phyloP scores from a whole-genome alignment of 2,888 invertebrate species.

The Coelinius sp. region DNA sequence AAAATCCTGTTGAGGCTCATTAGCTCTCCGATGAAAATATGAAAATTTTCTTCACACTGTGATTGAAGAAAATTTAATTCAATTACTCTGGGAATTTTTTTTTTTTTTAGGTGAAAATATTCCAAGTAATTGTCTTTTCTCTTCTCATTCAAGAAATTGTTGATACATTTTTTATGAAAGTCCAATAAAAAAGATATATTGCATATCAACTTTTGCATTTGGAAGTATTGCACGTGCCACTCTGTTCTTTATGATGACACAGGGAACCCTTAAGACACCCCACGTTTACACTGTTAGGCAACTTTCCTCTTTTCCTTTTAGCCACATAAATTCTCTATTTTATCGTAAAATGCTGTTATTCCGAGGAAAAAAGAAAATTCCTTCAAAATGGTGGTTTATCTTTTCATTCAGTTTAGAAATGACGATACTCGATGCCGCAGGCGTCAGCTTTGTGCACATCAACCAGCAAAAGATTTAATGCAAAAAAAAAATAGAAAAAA shows the following conservation, averaged over 20 bases:
- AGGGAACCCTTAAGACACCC: background rate
- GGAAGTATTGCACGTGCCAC: background rate
- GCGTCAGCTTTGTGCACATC: background rate
- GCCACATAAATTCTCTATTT: slow-evolving; percentile 12
- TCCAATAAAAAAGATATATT: background rate
- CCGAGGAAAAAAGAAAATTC: background rate
- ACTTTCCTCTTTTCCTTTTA: background rate
- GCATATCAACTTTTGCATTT: background rate
- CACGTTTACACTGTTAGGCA: background rate
- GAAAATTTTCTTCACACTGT: too few species aligned
- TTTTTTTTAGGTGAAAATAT: background rate
- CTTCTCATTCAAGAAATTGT: too few species aligned
- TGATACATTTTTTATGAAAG: background rate
- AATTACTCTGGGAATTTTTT: too few species aligned
- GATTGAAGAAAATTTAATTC: too few species aligned
- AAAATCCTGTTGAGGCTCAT: too few species aligned
- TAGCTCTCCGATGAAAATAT: too few species aligned
- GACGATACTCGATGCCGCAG: background rate
- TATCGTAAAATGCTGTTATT: background rate
- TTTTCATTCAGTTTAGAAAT: background rate
- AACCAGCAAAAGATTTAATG: too few species aligned
- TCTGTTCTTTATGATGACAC: background rate
- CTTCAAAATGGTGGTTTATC: background rate
- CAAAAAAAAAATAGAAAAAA: too few species aligned
- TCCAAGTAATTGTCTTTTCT: background rate